Percentiles rank a stretch among this genome's conserved stretches.
Conservation (phyloP, 2,888 invertebrate genomes). For the Myopa testacea region DNA sequence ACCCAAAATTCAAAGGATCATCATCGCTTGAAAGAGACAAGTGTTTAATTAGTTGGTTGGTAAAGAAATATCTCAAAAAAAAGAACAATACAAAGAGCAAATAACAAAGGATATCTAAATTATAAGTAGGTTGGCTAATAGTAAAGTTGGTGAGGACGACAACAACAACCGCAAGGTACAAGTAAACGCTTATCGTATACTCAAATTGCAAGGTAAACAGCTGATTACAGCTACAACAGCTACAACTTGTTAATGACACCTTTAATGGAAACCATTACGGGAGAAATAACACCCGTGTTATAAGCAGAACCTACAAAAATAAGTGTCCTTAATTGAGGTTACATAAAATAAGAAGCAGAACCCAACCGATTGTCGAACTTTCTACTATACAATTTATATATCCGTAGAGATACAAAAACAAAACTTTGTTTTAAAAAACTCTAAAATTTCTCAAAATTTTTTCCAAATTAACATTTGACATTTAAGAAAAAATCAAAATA, state of each 20-base stretch:
- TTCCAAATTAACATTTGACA: conserved; percentile 3
- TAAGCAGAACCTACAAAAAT: too few species aligned
- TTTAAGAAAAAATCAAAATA: conserved; percentile 23
- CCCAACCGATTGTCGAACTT: too few species aligned
- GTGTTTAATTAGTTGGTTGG: too few species aligned
- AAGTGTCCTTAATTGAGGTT: too few species aligned
- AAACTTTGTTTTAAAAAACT: not conserved
- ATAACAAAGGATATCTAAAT: not conserved
- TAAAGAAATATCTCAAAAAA: not conserved
- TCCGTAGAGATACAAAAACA: not conserved
- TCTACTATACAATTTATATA: too few species aligned
- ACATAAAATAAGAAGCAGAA: conserved; percentile 52
- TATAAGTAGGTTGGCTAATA: too few species aligned
- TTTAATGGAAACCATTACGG: conserved; percentile 51
- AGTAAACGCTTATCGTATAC: too few species aligned
- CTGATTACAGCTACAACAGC: conserved; percentile 15
- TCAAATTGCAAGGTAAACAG: not conserved
- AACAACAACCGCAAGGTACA: too few species aligned
- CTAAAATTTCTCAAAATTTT: conserved; percentile 19
- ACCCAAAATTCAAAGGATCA: too few species aligned
- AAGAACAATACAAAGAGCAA: not conserved
- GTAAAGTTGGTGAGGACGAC: too few species aligned
- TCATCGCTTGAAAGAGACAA: too few species aligned
- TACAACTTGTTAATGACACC: conserved; percentile 63
- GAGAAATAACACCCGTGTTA: not conserved